Conservation (phyloP, 2,797 vertebrate species). For the Clarias pachynema region DNA sequence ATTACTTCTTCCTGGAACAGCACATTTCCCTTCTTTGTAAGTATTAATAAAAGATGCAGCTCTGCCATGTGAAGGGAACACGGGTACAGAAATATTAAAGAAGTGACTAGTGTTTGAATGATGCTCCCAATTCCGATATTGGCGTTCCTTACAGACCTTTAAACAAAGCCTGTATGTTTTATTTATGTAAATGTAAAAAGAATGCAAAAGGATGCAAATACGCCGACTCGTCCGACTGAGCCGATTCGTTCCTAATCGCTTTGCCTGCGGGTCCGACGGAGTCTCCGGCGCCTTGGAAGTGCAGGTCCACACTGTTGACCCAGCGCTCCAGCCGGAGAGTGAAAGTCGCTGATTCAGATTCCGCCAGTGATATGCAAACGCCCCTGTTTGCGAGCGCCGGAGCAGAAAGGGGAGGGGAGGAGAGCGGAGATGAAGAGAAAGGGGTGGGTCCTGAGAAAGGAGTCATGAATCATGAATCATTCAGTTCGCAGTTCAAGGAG, state of each 20-base stretch:
- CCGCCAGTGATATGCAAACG: constrained; percentile 62
- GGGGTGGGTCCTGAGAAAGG: constrained; percentile 29
- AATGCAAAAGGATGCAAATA: constrained; percentile 51
- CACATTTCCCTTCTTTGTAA: constrained; percentile 38
- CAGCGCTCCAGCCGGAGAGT: constrained; percentile 30
- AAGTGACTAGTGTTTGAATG: neutral
- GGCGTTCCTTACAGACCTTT: constrained; percentile 31
- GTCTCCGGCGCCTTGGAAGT: constrained; percentile 1
- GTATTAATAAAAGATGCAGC: constrained; percentile 48
- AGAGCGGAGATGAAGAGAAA: constrained; percentile 2
- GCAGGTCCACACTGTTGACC: constrained; percentile 52
- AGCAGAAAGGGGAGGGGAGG: constrained; percentile 9
- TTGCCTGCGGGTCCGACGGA: constrained; percentile 50
- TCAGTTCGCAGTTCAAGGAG: constrained; percentile 28
- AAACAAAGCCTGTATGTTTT: constrained; percentile 47
- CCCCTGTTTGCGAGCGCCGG: constrained; percentile 43
- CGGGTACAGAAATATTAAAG: neutral
- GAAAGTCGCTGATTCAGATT: constrained; percentile 61
- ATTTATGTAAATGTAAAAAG: constrained; percentile 49
- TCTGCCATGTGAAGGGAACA: constrained; percentile 17
- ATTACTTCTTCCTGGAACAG: constrained; percentile 54
- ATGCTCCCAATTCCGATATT: constrained; percentile 11
- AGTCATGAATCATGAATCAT: constrained; percentile 47
- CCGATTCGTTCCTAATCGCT: constrained; percentile 17
- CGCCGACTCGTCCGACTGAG: neutral